Evolutionary conservation across 2,797 vertebrate species (phyloP).

Genomic region (Astyanax mexicanus): DNA sequence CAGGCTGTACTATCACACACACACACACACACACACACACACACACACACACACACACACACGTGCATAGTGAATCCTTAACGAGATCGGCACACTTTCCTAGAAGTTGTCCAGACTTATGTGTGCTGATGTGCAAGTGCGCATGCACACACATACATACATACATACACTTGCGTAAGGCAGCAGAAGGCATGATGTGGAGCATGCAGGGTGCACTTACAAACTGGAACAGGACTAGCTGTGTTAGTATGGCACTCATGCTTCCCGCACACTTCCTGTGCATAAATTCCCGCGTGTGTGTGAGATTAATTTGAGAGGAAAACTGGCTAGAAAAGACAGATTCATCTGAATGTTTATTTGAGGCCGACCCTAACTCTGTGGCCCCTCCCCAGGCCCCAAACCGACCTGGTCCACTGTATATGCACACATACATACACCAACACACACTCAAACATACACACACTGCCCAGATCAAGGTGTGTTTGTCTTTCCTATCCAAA

Average conservation of each 20-base stretch:
- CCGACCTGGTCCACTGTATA: conserved; percentile 42
- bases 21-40: background rate
- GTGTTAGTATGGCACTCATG: conserved; percentile 68
- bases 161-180: conserved; percentile 6
- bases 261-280: conserved; percentile 71
- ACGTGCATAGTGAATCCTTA: conserved; percentile 1
- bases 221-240: conserved; percentile 73
- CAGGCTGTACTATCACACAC: background rate
- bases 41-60: background rate
- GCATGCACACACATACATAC: background rate
- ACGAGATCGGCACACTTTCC: conserved; percentile 26
- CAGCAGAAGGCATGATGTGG: conserved; percentile 25
- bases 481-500: conserved; percentile 81
- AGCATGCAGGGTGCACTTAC: conserved; percentile 22
- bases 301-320: conserved; percentile 79
- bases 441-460: conserved; percentile 29
- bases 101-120: conserved; percentile 8
- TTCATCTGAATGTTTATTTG: conserved; percentile 85
- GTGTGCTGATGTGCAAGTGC: conserved; percentile 4
- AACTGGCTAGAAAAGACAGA: conserved; percentile 80
- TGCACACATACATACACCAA: conserved; percentile 41
- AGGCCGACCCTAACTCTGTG: conserved; percentile 75
- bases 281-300: conserved; percentile 69
- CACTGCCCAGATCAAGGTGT: conserved; percentile 76
- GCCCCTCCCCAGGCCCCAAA: conserved; percentile 51